phyloP scores from a whole-genome alignment of 2,888 invertebrate species.

The Incurvaria masculella region DNA sequence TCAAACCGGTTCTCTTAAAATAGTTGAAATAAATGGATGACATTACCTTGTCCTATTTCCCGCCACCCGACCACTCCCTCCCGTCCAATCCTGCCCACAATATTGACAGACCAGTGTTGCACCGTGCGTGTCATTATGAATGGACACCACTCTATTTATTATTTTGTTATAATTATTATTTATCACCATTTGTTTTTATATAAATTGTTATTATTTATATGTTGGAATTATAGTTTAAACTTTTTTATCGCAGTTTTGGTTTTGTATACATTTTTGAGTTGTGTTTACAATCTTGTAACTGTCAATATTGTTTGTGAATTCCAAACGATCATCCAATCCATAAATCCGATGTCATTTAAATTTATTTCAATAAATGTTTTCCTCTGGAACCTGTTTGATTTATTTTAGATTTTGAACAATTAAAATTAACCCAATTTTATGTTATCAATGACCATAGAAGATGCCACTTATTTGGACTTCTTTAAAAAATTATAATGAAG shows the following conservation, averaged over 20 bases:
- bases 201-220: conserved; percentile 48
- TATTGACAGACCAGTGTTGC: conserved; percentile 59
- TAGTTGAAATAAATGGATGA: conserved; percentile 51
- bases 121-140: conserved; percentile 39
- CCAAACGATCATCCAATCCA: conserved; percentile 32
- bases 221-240: conserved; percentile 24
- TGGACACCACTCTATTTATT: conserved; percentile 48
- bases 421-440: too few relatives aligned
- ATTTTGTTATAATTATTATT: conserved; percentile 41
- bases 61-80: conserved; percentile 20
- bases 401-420: too few relatives aligned
- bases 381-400: conserved; percentile 30
- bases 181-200: conserved; percentile 34
- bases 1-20: conserved; percentile 51
- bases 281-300: conserved; percentile 40
- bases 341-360: conserved; percentile 45
- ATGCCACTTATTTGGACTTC: too few relatives aligned
- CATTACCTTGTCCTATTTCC: conserved; percentile 25
- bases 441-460: too few relatives aligned
- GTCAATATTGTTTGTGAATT: conserved; percentile 51
- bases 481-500: too few relatives aligned
- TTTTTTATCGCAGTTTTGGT: conserved; percentile 31
- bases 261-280: conserved; percentile 27
- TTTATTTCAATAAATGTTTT: conserved; percentile 56
- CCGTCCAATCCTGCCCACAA: conserved; percentile 29